A percentile compares a stretch with the other conserved stretches of the same genome.
phyloP scores from a whole-genome alignment of 2,888 invertebrate species.

The Noctua pronuba region DNA sequence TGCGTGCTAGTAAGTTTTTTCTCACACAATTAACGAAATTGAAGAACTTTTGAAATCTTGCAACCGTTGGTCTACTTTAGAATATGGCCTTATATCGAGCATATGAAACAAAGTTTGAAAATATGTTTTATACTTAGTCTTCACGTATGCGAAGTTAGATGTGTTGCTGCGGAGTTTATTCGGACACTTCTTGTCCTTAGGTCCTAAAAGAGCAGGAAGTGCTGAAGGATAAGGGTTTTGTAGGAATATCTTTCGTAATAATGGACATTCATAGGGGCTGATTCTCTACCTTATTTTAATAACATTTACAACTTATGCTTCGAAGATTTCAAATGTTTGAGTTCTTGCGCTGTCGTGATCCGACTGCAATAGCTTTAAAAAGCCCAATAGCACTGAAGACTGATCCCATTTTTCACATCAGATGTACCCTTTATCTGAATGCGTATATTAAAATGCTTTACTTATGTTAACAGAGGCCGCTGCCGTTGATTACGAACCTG shows the following conservation, averaged over 20 bases:
- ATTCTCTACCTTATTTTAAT: background rate
- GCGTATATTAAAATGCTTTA: background rate
- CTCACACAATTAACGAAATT: background rate
- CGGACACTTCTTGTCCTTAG: background rate
- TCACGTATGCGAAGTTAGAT: background rate
- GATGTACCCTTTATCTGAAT: too few species aligned
- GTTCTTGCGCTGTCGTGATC: background rate
- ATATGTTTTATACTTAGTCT: background rate
- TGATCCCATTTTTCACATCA: background rate
- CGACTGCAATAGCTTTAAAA: background rate
- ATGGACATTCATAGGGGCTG: background rate
- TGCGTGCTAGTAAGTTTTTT: conserved; percentile 89
- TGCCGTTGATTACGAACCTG: conserved; percentile 64
- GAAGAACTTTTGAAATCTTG: background rate
- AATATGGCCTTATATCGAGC: background rate
- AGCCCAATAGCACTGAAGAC: background rate
- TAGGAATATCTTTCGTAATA: background rate
- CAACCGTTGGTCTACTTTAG: background rate
- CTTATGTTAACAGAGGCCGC: conserved; percentile 63
- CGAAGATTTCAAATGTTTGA: background rate
- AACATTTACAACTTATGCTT: too few species aligned
- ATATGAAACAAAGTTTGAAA: background rate
- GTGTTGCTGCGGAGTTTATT: background rate
- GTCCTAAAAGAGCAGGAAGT: background rate
- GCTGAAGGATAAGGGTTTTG: too few species aligned